Base-by-base conservation (phyloP, 2,888 invertebrate genomes). In the Trachelus iudaicus region DNA sequence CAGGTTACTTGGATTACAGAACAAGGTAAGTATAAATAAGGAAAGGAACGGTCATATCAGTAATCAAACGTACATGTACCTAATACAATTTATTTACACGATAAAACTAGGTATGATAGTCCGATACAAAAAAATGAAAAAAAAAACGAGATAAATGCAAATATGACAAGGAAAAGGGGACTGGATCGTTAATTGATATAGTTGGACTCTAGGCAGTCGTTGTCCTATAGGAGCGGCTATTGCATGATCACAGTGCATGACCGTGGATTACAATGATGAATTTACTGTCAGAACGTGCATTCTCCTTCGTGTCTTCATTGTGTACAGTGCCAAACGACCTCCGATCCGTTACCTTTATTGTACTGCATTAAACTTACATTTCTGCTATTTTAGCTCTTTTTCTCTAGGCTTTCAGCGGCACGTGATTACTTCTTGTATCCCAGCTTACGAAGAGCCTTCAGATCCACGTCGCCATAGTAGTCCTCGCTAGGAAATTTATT, bases 391-490 rank as follows among this genome's bases (percentile, higher is more conserved):
- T 71, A 71, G 56, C 56, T 56, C 56, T 56, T 56, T 56, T 56
- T 56, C 9, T 56, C 15, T 23, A 71, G 71, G 12, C 34, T 71
- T 71, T 71, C 71, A 33, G 23, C 71, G 6, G 71, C 6, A 13
- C 34, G 12, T 23, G 33, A 75, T 80, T 87, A 91, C 84, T 91
- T 94, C 93, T 93, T 94, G 92, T 94, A 95, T 90, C 96, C 97
- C 92, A 95, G 92, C 92, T 97, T 97, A 93, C 96, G 96, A 89
- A 97, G 93, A 80, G 96, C 95, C 93, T 97, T 97, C 85, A 97
- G 93, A 92, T 97, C 97, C 88, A 97, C 95, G 90, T 97, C 97
- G 85, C 97, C 97, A 92, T 97, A 97, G 93, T 97, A 97, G 93
- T 97, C 97, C 93, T 97, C 97, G 93, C 97, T 97, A 83, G 81